These are phyloP conservation scores for Morpho deidamia DNA, from an alignment of 2,888 invertebrate species.

Conservation along the genomic window DNA sequence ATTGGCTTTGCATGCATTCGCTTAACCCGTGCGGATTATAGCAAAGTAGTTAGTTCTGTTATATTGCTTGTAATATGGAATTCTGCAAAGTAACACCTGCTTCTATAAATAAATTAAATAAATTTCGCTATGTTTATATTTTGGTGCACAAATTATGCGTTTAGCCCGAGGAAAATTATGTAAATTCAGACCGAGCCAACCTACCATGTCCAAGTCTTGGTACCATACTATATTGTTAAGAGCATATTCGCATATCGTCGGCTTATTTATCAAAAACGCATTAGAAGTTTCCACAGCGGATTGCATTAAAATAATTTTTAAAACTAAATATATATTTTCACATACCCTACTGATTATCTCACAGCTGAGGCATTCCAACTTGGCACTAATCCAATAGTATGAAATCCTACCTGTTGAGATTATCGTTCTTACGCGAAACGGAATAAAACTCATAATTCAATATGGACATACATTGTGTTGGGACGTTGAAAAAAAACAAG, in stretches of 20 bases:
- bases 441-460: constrained; percentile 8
- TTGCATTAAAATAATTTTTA: background rate
- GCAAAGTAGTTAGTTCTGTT: no score
- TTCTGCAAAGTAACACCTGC: no score
- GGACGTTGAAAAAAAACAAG: constrained; percentile 6
- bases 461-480: background rate
- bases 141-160: no score
- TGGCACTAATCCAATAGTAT: constrained; percentile 19
- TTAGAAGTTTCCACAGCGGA: background rate
- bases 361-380: constrained; percentile 19
- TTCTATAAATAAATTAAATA: no score
- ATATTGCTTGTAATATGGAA: no score
- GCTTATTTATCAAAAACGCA: background rate
- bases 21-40: no score
- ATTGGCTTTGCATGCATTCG: no score
- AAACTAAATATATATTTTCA: background rate
- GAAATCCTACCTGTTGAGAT: background rate
- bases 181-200: no score
- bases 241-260: background rate
- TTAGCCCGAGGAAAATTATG: no score
- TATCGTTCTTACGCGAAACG: background rate
- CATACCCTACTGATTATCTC: constrained; percentile 14
- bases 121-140: no score
- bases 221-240: no score
- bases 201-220: no score